These are phyloP conservation scores for Lordiphosa mommai DNA, from an alignment of 1,140 invertebrate genomes.

Conservation along the genomic window DNA sequence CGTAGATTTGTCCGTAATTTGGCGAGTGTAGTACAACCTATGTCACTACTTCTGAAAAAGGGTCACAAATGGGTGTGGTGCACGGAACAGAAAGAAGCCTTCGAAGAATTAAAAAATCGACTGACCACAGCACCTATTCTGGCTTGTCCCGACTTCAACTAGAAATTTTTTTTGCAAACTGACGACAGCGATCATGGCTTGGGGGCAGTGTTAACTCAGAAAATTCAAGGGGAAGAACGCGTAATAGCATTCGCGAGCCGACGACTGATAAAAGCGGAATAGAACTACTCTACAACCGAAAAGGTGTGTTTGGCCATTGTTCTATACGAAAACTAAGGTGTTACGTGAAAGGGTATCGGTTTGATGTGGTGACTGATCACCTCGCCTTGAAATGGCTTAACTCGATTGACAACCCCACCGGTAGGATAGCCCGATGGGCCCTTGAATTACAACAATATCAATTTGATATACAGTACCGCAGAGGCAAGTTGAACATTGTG, in stretches of 20 bases:
- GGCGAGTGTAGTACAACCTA: slow-evolving; percentile 47
- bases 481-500: too few species aligned
- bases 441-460: too few species aligned
- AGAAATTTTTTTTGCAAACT: neutral
- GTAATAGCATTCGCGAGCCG: neutral
- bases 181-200: neutral
- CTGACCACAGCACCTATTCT: neutral
- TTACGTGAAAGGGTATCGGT: too few species aligned
- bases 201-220: neutral
- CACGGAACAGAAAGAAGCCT: neutral
- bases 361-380: too few species aligned
- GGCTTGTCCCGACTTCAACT: neutral
- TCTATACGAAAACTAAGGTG: neutral
- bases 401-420: too few species aligned
- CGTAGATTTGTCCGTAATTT: slow-evolving; percentile 70
- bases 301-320: neutral
- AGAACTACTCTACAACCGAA: neutral
- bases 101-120: neutral
- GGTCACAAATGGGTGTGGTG: slow-evolving; percentile 33
- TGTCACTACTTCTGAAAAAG: slow-evolving; percentile 55
- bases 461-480: too few species aligned
- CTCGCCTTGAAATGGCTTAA: too few species aligned
- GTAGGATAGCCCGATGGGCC: too few species aligned
- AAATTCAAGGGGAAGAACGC: neutral
- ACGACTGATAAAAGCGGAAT: neutral